Evolutionary conservation across 2,888 invertebrate genomes (phyloP).

Genomic region (Platerodrilus igneus): DNA sequence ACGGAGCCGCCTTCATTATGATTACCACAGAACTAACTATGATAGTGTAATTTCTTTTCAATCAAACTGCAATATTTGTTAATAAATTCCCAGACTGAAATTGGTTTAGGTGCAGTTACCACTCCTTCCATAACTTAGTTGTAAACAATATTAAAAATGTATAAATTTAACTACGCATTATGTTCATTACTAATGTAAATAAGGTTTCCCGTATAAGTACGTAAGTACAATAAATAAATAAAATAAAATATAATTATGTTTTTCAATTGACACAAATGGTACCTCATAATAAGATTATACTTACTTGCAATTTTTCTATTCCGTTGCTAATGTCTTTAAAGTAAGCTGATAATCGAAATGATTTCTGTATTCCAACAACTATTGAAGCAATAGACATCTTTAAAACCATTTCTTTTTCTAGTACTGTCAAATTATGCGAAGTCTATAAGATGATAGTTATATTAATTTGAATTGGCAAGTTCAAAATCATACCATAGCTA

Average conservation of each 20-base stretch:
- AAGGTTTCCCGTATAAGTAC: background rate
- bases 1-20: no score
- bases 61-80: no score
- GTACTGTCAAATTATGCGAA: slow-evolving; percentile 7
- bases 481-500: slow-evolving; percentile 10
- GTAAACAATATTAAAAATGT: background rate
- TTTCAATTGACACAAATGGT: no score
- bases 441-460: slow-evolving; percentile 9
- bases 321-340: slow-evolving; percentile 16
- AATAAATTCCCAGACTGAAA: no score
- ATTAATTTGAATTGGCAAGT: slow-evolving; percentile 2
- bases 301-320: slow-evolving; percentile 13
- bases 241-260: no score
- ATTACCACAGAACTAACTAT: no score
- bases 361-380: slow-evolving; percentile 14
- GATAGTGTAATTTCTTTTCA: no score
- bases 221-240: background rate
- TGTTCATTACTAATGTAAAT: no score
- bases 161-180: no score
- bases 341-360: slow-evolving; percentile 19
- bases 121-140: slow-evolving; percentile 8
- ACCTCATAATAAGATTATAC: no score
- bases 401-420: slow-evolving; percentile 8
- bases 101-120: no score
- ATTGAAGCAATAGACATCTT: slow-evolving; percentile 12